A percentile compares a stretch with the other conserved stretches of the same genome.
Conservation (phyloP, 2,888 invertebrate genomes). For the Sarcophaga subvicina region DNA sequence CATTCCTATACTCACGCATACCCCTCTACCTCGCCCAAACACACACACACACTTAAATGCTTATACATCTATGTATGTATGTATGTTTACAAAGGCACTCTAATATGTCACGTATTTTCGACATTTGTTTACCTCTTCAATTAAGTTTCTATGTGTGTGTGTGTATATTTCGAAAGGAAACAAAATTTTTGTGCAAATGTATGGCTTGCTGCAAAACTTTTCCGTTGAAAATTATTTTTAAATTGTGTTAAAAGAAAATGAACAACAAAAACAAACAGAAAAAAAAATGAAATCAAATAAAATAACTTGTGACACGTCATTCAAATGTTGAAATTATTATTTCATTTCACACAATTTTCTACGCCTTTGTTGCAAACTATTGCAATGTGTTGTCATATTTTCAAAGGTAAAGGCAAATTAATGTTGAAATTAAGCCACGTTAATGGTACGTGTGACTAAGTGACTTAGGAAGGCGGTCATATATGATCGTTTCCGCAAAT, state of each 20-base stretch:
- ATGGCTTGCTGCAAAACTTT: constrained; percentile 32
- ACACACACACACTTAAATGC: constrained; percentile 8
- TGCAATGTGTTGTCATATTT: not conserved
- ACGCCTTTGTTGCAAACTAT: not conserved
- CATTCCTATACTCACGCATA: not conserved
- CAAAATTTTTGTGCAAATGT: constrained; percentile 29
- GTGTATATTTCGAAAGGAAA: constrained; percentile 25
- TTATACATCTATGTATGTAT: not conserved
- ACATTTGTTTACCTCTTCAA: constrained; percentile 69
- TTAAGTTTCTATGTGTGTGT: constrained; percentile 55
- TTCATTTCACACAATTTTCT: not conserved
- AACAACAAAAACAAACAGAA: not conserved
- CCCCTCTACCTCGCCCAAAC: not conserved
- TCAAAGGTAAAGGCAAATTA: not conserved
- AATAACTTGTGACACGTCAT: constrained; percentile 1
- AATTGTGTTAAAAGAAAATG: constrained; percentile 33
- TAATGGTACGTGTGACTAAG: no score
- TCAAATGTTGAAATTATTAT: constrained; percentile 35
- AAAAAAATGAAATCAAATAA: not conserved
- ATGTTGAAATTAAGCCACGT: not conserved
- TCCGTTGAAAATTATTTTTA: constrained; percentile 52
- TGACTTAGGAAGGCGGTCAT: no score
- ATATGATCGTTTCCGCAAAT: no score
- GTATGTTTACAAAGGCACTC: not conserved
- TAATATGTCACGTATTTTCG: constrained; percentile 65